Conservation (phyloP, 2,797 vertebrate species). For the Lycodopsis pacificus region DNA sequence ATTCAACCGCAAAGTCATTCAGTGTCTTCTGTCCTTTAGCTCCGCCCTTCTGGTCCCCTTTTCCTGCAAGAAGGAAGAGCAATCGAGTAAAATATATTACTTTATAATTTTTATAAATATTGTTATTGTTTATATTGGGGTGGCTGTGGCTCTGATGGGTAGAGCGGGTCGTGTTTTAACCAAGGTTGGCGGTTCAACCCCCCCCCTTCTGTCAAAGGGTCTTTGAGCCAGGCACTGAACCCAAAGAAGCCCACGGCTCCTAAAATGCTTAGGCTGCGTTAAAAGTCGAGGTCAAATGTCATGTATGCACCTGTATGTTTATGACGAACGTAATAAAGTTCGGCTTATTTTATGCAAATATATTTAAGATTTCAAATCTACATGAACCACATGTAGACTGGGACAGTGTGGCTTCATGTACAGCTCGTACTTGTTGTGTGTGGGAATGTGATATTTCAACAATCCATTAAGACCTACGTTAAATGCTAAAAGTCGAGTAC, state of each 20-base stretch:
- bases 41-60: constrained; percentile 85
- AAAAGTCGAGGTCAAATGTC: not conserved
- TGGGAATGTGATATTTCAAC: not conserved
- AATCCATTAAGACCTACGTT: not conserved
- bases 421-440: too few species aligned
- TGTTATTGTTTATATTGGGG: not conserved
- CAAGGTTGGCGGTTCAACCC: too few species aligned
- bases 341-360: not conserved
- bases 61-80: constrained; percentile 78
- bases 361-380: not conserved
- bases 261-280: not conserved
- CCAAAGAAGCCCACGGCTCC: not conserved
- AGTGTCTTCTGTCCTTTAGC: constrained; percentile 90
- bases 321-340: not conserved
- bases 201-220: too few species aligned
- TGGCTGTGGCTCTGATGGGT: too few species aligned
- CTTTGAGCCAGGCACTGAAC: not conserved
- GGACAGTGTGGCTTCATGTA: too few species aligned
- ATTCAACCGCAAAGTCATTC: constrained; percentile 94
- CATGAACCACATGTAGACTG: too few species aligned
- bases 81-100: not conserved
- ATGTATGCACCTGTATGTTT: not conserved
- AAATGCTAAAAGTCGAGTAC: not conserved
- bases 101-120: not conserved
- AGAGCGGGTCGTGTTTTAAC: too few species aligned